Conservation (phyloP, 2,888 invertebrate genomes). For the Polymixis lichenea region DNA sequence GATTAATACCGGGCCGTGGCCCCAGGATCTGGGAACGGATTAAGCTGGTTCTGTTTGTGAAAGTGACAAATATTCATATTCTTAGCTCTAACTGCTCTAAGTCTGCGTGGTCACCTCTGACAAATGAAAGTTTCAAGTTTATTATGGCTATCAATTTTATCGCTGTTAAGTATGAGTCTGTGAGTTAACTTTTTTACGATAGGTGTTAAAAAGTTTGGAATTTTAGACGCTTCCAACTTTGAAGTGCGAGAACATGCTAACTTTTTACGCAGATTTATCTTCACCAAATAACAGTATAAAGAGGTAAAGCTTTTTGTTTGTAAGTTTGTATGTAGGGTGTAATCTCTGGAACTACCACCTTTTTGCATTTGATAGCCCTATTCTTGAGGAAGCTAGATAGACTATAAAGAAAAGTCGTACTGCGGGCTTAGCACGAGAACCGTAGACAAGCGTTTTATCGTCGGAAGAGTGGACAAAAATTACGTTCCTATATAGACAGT, state of each 20-base stretch:
- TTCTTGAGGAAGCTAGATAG: too few species aligned
- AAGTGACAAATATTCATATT: slow-evolving; percentile 75
- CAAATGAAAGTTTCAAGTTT: slow-evolving; percentile 58
- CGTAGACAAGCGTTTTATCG: too few species aligned
- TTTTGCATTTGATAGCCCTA: too few species aligned
- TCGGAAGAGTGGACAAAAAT: too few species aligned
- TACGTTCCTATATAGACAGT: too few species aligned
- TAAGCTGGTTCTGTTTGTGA: slow-evolving; percentile 72
- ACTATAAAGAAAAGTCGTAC: too few species aligned
- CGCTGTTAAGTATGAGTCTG: slow-evolving; percentile 38
- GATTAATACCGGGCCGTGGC: slow-evolving; percentile 80
- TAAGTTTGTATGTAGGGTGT: too few species aligned
- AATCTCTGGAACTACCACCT: too few species aligned
- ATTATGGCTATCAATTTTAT: slow-evolving; percentile 66
- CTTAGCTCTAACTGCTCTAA: slow-evolving; percentile 61
- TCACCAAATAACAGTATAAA: too few species aligned
- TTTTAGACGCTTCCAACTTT: slow-evolving; percentile 28
- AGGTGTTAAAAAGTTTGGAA: slow-evolving; percentile 15
- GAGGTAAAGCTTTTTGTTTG: too few species aligned
- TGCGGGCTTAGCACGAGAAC: too few species aligned
- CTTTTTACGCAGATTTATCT: slow-evolving; percentile 22
- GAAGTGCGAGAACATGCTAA: slow-evolving; percentile 8
- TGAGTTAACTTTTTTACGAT: slow-evolving; percentile 49
- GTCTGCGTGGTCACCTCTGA: slow-evolving; percentile 61
- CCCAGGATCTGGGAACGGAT: slow-evolving; percentile 72